Conservation (phyloP, 2,797 vertebrate species). For the Taenioides sp. region DNA sequence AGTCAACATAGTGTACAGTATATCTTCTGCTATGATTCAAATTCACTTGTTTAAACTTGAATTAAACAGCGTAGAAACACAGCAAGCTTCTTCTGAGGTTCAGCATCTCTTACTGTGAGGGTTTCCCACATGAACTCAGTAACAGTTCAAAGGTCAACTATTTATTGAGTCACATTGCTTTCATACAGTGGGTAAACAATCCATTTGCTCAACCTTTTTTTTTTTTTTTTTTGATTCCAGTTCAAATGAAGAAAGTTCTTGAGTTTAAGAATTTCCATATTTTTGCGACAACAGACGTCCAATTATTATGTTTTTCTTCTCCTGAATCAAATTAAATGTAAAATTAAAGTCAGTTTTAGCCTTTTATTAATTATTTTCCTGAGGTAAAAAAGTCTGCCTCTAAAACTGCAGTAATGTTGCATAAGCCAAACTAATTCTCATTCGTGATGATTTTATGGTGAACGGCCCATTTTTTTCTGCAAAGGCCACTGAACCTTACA, state of each 20-base stretch:
- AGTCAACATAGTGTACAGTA: background rate
- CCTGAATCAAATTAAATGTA: background rate
- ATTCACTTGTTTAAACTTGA: background rate
- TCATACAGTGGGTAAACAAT: background rate
- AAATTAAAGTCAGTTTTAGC: background rate
- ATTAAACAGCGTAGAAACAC: background rate
- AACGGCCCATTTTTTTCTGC: background rate
- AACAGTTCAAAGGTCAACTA: background rate
- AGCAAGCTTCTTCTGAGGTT: background rate
- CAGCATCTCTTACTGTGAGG: background rate
- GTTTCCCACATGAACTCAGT: background rate
- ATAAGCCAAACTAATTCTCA: background rate
- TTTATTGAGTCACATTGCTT: background rate
- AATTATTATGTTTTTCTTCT: background rate
- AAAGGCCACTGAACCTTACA: conserved; percentile 5
- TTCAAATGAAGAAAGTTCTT: background rate
- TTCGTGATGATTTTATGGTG: background rate
- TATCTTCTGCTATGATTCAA: background rate
- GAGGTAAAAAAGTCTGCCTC: background rate
- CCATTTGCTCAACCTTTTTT: background rate
- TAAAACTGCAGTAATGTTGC: background rate
- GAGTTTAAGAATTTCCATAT: background rate
- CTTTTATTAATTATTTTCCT: background rate
- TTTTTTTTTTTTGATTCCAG: too few relatives aligned
- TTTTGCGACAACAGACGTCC: background rate